These are phyloP conservation scores for Drosophila bipectinata DNA, from an alignment of 1,140 invertebrate species.

Conservation along the genomic window DNA sequence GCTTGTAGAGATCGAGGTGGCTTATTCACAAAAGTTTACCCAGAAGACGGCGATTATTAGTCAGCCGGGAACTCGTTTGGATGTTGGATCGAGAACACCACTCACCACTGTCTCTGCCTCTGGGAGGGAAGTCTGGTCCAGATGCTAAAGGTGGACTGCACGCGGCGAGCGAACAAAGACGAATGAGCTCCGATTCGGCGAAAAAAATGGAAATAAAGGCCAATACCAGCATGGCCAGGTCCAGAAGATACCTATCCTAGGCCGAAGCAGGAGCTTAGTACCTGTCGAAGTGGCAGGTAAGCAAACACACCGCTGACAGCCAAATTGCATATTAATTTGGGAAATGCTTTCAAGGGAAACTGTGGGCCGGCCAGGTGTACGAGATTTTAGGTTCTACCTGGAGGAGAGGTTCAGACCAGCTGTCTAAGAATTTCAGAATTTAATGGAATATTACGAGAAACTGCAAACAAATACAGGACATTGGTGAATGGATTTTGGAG, in stretches of 20 bases:
- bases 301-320: slow-evolving; percentile 54
- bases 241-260: slow-evolving; percentile 7
- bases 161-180: slow-evolving; percentile 45
- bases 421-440: no score
- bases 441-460: no score
- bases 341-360: slow-evolving; percentile 36
- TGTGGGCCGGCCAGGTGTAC: slow-evolving; percentile 25
- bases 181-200: slow-evolving; percentile 46
- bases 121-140: no score
- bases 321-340: slow-evolving; percentile 77
- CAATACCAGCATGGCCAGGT: slow-evolving; percentile 1
- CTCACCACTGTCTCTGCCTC: slow-evolving; percentile 40
- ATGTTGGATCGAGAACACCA: slow-evolving; percentile 21
- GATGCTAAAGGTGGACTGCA: slow-evolving; percentile 34
- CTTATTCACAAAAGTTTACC: neutral
- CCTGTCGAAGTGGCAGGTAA: slow-evolving; percentile 53
- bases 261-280: slow-evolving; percentile 24
- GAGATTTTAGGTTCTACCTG: slow-evolving; percentile 26
- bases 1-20: no score
- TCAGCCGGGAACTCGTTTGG: neutral
- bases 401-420: neutral
- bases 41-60: neutral
- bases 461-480: no score
- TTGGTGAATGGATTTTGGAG: neutral
- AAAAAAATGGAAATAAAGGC: slow-evolving; percentile 7